Percentiles rank a stretch among this genome's conserved stretches.
phyloP scores from a whole-genome alignment of 2,888 invertebrate genomes.

The Drosophila subsilvestris region DNA sequence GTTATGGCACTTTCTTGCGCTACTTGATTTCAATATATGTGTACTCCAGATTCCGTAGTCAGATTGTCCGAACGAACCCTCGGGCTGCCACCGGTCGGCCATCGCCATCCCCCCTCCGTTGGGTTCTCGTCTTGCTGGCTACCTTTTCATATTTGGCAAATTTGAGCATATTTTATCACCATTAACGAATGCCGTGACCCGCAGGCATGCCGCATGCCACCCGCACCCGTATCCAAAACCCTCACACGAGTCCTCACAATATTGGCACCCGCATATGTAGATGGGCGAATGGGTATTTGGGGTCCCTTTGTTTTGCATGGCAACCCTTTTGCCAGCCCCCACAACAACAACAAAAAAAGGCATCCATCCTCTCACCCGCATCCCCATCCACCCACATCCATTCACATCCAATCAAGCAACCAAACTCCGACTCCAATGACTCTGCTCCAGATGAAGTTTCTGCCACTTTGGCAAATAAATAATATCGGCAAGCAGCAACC shows the following conservation, averaged over 20 bases:
- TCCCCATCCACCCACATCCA: slow-evolving; percentile 39
- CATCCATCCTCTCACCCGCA: slow-evolving; percentile 36
- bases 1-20: slow-evolving; percentile 31
- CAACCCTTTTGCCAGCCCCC: slow-evolving; percentile 71
- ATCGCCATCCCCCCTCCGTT: background rate
- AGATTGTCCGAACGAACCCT: slow-evolving; percentile 53
- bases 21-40: slow-evolving; percentile 67
- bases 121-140: slow-evolving; percentile 47
- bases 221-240: slow-evolving; percentile 5
- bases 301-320: slow-evolving; percentile 61
- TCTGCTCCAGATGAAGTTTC: background rate
- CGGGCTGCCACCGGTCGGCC: slow-evolving; percentile 46
- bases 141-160: slow-evolving; percentile 80
- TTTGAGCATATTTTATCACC: slow-evolving; percentile 82
- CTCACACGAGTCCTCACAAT: slow-evolving; percentile 36
- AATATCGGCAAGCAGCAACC: slow-evolving; percentile 58
- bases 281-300: slow-evolving; percentile 15
- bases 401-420: slow-evolving; percentile 53
- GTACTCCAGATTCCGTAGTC: slow-evolving; percentile 55
- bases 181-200: slow-evolving; percentile 73
- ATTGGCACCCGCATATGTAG: slow-evolving; percentile 66
- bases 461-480: slow-evolving; percentile 76
- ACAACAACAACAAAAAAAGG: slow-evolving; percentile 10
- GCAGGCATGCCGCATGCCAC: slow-evolving; percentile 53
- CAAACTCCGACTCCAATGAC: slow-evolving; percentile 24